Conservation (phyloP, 2,888 invertebrate genomes). For the Pyrocoelia pectoralis region DNA sequence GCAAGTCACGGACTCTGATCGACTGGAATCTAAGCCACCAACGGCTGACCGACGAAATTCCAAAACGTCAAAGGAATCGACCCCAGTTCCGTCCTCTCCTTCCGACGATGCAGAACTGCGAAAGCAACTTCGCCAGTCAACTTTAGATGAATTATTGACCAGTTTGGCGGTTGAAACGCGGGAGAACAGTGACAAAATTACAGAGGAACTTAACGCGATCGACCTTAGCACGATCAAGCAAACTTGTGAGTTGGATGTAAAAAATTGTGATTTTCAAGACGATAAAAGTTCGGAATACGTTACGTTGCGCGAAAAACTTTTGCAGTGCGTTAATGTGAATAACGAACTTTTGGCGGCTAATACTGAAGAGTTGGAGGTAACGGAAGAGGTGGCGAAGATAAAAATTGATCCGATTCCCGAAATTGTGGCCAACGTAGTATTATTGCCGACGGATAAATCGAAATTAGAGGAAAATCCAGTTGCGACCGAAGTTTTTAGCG, state of each 20-base stretch:
- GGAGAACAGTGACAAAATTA: slow-evolving; percentile 71
- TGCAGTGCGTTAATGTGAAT: slow-evolving; percentile 59
- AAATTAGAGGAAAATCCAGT: slow-evolving; percentile 34
- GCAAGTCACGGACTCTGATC: slow-evolving; percentile 42
- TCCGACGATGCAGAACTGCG: slow-evolving; percentile 15
- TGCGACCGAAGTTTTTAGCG: slow-evolving; percentile 43
- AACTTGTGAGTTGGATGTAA: background rate
- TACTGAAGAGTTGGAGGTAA: slow-evolving; percentile 41
- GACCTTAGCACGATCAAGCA: slow-evolving; percentile 40
- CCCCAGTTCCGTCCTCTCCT: slow-evolving; percentile 37
- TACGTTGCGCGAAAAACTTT: slow-evolving; percentile 61
- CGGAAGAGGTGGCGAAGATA: slow-evolving; percentile 50
- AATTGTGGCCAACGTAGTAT: slow-evolving; percentile 53
- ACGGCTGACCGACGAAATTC: slow-evolving; percentile 46
- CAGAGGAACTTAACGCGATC: slow-evolving; percentile 65
- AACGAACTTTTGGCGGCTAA: slow-evolving; percentile 47
- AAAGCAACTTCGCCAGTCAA: slow-evolving; percentile 35
- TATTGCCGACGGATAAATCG: slow-evolving; percentile 46
- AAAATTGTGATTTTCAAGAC: background rate
- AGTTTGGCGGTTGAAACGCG: slow-evolving; percentile 79
- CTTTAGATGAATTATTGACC: slow-evolving; percentile 75
- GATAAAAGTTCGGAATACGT: slow-evolving; percentile 61
- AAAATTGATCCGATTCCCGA: slow-evolving; percentile 45
- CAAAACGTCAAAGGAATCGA: slow-evolving; percentile 48
- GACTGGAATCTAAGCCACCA: slow-evolving; percentile 50